Base-by-base conservation (phyloP, 2,113 vertebrate species). In the Pyrgilauda ruficollis region DNA sequence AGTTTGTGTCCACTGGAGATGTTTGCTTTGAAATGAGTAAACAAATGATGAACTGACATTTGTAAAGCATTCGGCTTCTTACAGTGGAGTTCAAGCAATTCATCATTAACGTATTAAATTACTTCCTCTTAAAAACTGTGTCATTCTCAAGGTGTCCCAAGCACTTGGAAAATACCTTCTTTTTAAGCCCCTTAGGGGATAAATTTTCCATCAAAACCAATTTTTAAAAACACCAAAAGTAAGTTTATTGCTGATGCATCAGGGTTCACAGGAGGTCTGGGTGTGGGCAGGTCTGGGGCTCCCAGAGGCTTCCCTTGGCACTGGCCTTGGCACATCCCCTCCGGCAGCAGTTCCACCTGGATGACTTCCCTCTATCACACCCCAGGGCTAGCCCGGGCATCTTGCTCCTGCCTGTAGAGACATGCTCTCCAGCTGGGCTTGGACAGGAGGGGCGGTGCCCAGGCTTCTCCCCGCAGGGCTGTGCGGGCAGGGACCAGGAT, bases 261-360 rank as follows among this genome's bases (percentile, higher is more conserved):
- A 3, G n/a, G 64, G 22, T 43, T 14, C 15, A 2, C 8, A 41
- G 39, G 18, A 24, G 33, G 14, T 78, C 43, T 6, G 39, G 35
- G 19, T 31, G 39, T 27, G 26, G 49, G 22, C 19, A 53, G 47
- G n/a, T 61, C 52, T n/a, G 63, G 58, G 52, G n/a, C 15, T 74
- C n/a, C 2, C 1, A 0, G 31, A 53, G 37, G n/a, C 55, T 37
- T 86, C 46, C 46, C 9, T 0, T 0, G 2, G 59, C 13, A 2
- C 26, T 0, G 4, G 20, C 31, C 9, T 66, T 41, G 46, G 58
- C 62, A 53, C 17, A 3, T 61, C 67, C 41, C 41, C 74, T 72
- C 56, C 3, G 0, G 56, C 77, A 67, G 33, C 2, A 0, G 52
- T 90, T 90, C 64, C 77, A 11, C 33, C 26, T 27, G 4, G 2